Percentiles rank a stretch among this genome's conserved stretches.
phyloP scores from a whole-genome alignment of 1,140 invertebrate species.

The Penaeus japonicus region DNA sequence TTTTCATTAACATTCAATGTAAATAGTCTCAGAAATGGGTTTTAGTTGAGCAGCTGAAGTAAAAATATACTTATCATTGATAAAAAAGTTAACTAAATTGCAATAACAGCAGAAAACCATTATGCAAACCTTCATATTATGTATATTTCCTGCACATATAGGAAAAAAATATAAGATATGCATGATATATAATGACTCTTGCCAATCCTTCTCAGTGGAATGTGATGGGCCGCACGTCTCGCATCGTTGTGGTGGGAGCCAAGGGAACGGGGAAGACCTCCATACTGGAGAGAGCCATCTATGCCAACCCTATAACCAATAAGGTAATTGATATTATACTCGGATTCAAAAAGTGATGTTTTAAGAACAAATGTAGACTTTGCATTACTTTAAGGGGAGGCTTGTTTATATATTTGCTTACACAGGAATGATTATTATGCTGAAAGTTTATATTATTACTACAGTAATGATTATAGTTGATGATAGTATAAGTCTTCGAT shows the following conservation, averaged over 20 bases:
- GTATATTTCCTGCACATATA: too few species aligned
- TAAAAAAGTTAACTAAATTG: too few species aligned
- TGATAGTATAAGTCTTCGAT: neutral
- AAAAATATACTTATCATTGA: too few species aligned
- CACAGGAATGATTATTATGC: neutral
- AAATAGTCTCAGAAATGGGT: too few species aligned
- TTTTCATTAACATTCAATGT: too few species aligned
- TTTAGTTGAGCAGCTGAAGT: too few species aligned
- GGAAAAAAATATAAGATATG: too few species aligned
- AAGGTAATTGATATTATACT: conserved; percentile 35
- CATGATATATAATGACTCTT: too few species aligned
- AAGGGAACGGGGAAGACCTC: conserved; percentile 58
- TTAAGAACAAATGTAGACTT: too few species aligned
- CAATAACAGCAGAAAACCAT: too few species aligned
- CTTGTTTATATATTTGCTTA: neutral
- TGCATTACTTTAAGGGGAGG: neutral
- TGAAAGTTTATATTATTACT: neutral
- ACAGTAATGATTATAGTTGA: neutral
- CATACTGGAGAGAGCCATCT: conserved; percentile 58
- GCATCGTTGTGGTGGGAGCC: conserved; percentile 56
- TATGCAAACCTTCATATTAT: too few species aligned
- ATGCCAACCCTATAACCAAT: conserved; percentile 50
- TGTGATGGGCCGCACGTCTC: conserved; percentile 57
- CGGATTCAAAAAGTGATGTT: neutral
- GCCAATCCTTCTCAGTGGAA: neutral